Evolutionary conservation across 2,888 invertebrate species (phyloP), one percentile per base, ranked within the genome.

Genomic region (Anaspis maculata): DNA sequence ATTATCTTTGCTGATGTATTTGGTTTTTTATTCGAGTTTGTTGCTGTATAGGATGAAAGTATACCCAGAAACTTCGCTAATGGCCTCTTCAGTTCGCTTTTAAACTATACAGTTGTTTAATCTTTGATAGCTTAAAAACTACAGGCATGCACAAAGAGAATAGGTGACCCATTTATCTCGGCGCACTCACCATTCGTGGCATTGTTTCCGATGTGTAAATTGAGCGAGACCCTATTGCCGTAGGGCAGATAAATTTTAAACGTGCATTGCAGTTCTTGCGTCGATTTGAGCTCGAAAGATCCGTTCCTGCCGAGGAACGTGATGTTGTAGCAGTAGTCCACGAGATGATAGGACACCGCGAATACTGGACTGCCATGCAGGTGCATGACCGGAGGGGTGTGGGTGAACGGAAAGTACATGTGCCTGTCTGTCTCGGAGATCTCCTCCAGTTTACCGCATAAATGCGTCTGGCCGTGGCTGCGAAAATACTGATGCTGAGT

Each of bases 401-500:
- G 68, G 41, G 70, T 70, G 5, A 49, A 53, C 15, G 72, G 70
- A 33, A 74, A 74, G 58, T 81, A 79, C 27, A 80, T 64, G 43
- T 69, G 71, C 41, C 79, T 70, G 50, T 77, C 76, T 9, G 63
- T 62, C 3, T 62, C 55, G 0, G 74, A 68, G 21, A 80, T 69
- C 58, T 83, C 81, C 55, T 83, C 82, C 3, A 82, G 65, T 55
- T 83, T 83, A 2, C 83, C 83, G 59, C 82, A 82, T 9, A 81
- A 59, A 2, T 62, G 64, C 5, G 68, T 65, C 28, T 57, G 59
- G 15, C 55, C 58, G 36, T 57, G 56, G 32, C 48, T 56, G 25
- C 52, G 51, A 27, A 50, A 47, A 28, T 51, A 55, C 27, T 12
- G 69, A 57, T 51, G 55, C 28, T 49, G 51, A 3, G 51, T 56